Percentiles rank a stretch among this genome's conserved stretches.
These are phyloP conservation scores for Nephrocerus scutellatus DNA, from an alignment of 2,888 invertebrate species.

Conservation along the genomic window DNA sequence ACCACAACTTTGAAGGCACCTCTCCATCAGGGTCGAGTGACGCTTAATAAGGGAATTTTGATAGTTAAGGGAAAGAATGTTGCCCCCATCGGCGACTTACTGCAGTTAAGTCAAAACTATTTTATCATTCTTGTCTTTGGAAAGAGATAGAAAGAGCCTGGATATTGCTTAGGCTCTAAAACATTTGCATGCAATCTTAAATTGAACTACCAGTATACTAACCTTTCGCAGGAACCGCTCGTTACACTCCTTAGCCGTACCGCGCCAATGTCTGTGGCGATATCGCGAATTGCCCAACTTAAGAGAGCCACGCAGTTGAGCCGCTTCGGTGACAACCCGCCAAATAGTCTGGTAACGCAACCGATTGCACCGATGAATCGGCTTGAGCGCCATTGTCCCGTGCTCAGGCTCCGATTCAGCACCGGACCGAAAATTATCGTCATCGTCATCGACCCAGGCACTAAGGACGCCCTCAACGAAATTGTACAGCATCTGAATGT, in stretches of 20 bases:
- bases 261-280: constrained; percentile 77
- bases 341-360: constrained; percentile 62
- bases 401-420: constrained; percentile 69
- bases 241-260: constrained; percentile 80
- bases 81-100: too few species aligned
- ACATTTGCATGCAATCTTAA: too few species aligned
- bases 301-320: constrained; percentile 60
- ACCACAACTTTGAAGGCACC: too few species aligned
- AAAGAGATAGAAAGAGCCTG: too few species aligned
- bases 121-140: too few species aligned
- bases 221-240: constrained; percentile 84
- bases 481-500: constrained; percentile 73
- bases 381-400: constrained; percentile 48
- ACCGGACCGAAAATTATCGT: constrained; percentile 59
- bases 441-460: constrained; percentile 66
- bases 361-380: constrained; percentile 51
- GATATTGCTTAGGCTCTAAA: too few species aligned
- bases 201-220: too few species aligned
- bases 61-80: too few species aligned
- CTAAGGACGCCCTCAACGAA: constrained; percentile 74
- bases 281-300: constrained; percentile 63
- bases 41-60: too few species aligned
- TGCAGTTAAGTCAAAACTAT: too few species aligned
- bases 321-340: constrained; percentile 62
- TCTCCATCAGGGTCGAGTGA: too few species aligned